These are phyloP conservation scores for Apodemus agrarius DNA, from an alignment of 2,797 vertebrate species.

Conservation along the genomic window DNA sequence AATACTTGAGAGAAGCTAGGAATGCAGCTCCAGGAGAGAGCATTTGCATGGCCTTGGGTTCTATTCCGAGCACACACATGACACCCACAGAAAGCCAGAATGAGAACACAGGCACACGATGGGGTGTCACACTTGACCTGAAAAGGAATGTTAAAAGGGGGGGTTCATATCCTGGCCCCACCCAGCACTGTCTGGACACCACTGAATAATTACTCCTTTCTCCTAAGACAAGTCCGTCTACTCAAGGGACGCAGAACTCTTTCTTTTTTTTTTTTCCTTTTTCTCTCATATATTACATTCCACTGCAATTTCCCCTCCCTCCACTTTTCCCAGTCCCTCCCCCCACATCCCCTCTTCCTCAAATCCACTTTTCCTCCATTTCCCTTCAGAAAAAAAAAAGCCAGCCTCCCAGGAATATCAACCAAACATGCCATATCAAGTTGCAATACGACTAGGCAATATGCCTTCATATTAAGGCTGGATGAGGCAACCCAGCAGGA, in stretches of 20 bases:
- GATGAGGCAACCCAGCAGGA: background rate
- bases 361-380: background rate
- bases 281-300: background rate
- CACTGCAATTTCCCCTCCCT: background rate
- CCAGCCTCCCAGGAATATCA: background rate
- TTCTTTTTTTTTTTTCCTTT: background rate
- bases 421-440: background rate
- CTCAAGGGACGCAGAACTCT: background rate
- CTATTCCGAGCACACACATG: background rate
- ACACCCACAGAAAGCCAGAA: background rate
- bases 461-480: background rate
- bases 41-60: background rate
- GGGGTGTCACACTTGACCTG: background rate
- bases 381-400: background rate
- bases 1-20: no score
- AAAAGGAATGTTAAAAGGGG: background rate
- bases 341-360: background rate
- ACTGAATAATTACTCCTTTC: background rate
- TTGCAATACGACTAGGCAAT: background rate
- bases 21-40: no score
- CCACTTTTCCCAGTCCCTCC: background rate
- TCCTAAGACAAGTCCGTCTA: background rate
- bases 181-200: background rate
- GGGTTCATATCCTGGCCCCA: background rate
- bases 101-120: background rate